Conservation (phyloP, 2,113 vertebrate species). For the Acinonyx jubatus region DNA sequence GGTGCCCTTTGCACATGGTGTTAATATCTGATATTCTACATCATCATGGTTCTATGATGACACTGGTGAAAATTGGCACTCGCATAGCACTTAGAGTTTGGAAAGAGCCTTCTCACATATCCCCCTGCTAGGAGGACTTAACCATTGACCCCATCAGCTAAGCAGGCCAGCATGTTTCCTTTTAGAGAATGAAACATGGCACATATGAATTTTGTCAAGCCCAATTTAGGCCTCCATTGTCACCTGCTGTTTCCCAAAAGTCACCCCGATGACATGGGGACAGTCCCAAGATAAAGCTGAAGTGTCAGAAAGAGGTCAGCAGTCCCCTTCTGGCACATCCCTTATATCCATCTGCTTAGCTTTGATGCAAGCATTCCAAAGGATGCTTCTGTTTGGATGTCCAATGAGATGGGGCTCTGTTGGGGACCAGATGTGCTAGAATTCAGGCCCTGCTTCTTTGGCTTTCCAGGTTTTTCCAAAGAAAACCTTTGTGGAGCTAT, state of each 20-base stretch:
- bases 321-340: background rate
- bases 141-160: background rate
- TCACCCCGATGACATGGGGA: background rate
- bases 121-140: background rate
- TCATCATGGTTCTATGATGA: background rate
- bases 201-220: background rate
- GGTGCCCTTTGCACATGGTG: background rate
- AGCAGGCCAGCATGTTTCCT: background rate
- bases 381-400: background rate
- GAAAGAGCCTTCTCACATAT: background rate
- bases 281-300: background rate
- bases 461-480: background rate
- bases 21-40: background rate
- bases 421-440: background rate
- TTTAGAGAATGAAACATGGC: background rate
- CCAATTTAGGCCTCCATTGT: background rate
- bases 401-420: background rate
- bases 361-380: background rate
- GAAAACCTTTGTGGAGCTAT: background rate
- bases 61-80: background rate
- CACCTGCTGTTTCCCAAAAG: background rate
- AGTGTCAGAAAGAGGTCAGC: background rate
- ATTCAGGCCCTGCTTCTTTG: background rate
- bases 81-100: background rate
- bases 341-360: background rate